Base-by-base conservation (phyloP, 2,888 invertebrate genomes). In the Cylindroiulus punctatus region DNA sequence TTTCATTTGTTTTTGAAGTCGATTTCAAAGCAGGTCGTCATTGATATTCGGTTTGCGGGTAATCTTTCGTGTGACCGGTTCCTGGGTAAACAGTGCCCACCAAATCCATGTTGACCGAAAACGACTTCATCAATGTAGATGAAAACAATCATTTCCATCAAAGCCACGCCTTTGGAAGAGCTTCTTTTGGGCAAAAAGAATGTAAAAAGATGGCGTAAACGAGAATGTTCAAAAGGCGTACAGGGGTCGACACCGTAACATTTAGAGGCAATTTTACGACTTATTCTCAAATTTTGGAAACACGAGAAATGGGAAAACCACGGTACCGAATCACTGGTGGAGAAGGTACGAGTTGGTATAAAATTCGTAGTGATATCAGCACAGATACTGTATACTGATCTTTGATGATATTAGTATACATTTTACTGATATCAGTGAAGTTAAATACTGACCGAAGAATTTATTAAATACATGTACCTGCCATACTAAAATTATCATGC, bases 161-260 rank as follows among this genome's bases (percentile, higher is more conserved):
- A n/a, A n/a, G 7, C 57, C n/a, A n/a, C 19, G n/a, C n/a, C 19
- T 7, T 57, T 57, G n/a, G n/a, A 19, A 65, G 26, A 26, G 10
- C 65, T 65, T 65, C 47, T 26, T 65, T 65, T 65, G 12, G 26
- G 12, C 10, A 65, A 65, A n/a, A 65, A n/a, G 12, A 57, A 57
- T 57, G n/a, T 19, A n/a, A 57, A 57, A 57, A 57, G 57, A 57
- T n/a, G n/a, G 57, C 57, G 57, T 19, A n/a, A n/a, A 19, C 17
- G 19, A n/a, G 65, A 26, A 12, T 65, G 12, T 12, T 12, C 26
- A n/a, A 65, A 26, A 65, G 65, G 65, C 26, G 65, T 26, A 65
- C 65, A 65, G 65, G 65, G 65, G 65, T 65, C 65, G 26, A 14
- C 65, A 65, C 65, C 65, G 57, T 65, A 65, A 26, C 65, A 65